Conservation (phyloP, 2,797 vertebrate genomes). For the Champsocephalus gunnari region DNA sequence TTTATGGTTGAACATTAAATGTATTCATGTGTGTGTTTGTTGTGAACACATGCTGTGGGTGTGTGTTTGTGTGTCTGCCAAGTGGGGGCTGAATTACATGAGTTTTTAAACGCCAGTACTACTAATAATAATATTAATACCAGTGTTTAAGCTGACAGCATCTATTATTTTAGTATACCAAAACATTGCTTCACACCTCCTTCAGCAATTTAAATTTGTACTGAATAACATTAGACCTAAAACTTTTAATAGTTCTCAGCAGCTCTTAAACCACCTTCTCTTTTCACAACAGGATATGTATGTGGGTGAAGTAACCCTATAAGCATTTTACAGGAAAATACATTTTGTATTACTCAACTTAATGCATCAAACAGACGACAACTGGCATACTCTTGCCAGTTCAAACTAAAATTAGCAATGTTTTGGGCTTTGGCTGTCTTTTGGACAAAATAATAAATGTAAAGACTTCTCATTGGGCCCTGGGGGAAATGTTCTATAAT, state of each 20-base stretch:
- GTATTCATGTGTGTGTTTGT: conserved; percentile 2
- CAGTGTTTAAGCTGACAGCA: conserved; percentile 35
- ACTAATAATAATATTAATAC: conserved; percentile 23
- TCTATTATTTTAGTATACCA: conserved; percentile 23
- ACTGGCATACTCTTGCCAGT: no score
- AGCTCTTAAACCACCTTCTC: neutral
- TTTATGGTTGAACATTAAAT: conserved; percentile 16
- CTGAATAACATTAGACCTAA: conserved; percentile 4
- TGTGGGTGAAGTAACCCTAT: neutral
- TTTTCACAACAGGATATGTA: neutral
- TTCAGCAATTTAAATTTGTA: conserved; percentile 15
- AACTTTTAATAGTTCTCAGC: no score
- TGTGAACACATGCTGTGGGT: conserved; percentile 6
- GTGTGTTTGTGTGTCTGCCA: conserved; percentile 24
- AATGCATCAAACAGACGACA: neutral
- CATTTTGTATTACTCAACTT: neutral
- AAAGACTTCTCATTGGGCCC: neutral
- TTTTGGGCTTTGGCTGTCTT: neutral
- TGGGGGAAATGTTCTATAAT: no score
- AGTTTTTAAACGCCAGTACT: conserved; percentile 13
- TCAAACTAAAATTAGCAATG: no score
- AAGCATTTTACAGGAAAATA: neutral
- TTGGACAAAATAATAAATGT: neutral
- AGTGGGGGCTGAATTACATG: conserved; percentile 31
- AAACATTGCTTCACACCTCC: conserved; percentile 26